Percentiles rank a stretch among this genome's conserved stretches.
These are phyloP conservation scores for Columba janthina DNA, from an alignment of 2,113 vertebrate genomes.

Conservation along the genomic window DNA sequence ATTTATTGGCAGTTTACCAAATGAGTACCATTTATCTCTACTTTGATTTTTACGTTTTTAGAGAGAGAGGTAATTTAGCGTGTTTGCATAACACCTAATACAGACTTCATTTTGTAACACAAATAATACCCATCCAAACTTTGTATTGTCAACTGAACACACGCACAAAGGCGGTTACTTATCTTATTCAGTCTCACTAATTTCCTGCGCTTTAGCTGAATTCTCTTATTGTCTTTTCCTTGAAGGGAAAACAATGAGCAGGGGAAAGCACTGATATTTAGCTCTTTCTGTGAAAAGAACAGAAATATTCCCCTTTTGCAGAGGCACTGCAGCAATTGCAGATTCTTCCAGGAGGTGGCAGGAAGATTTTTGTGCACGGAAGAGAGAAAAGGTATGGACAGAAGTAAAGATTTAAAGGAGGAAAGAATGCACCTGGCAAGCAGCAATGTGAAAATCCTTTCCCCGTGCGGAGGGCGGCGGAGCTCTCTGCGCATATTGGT, in stretches of 20 bases:
- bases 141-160: not conserved
- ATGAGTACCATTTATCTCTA: not conserved
- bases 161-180: not conserved
- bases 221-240: not conserved
- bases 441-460: not conserved
- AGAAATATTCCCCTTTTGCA: not conserved
- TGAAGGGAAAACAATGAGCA: not conserved
- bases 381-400: not conserved
- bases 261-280: not conserved
- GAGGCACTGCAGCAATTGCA: slow-evolving; percentile 16
- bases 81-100: not conserved
- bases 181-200: not conserved
- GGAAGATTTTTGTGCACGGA: slow-evolving; percentile 6
- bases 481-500: not conserved
- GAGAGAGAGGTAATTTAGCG: not conserved
- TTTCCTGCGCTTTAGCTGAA: not conserved
- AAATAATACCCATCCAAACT: not conserved
- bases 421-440: not conserved
- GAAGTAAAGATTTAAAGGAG: not conserved
- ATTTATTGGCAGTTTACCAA: not conserved
- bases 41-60: not conserved
- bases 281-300: not conserved
- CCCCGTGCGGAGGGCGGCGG: not conserved
- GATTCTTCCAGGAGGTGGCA: slow-evolving; percentile 56
- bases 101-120: not conserved